Conservation (phyloP, 1,140 invertebrate species). For the Gonioctena quinquepunctata region DNA sequence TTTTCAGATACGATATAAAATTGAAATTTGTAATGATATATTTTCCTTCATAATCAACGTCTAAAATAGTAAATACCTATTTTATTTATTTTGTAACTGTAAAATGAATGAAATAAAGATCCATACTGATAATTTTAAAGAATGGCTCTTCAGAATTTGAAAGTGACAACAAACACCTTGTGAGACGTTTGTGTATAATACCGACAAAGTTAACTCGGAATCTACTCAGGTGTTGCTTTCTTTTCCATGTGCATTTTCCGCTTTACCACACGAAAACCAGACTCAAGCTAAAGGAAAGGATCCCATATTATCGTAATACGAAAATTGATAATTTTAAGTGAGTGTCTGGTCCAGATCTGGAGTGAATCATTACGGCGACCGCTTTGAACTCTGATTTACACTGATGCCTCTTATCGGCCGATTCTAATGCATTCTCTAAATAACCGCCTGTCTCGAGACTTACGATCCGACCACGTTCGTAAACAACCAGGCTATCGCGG, state of each 20-base stretch:
- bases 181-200: too few species aligned
- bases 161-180: too few species aligned
- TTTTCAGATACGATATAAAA: too few species aligned
- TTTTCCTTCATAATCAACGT: too few species aligned
- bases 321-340: slow-evolving; percentile 14
- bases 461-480: background rate
- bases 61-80: too few species aligned
- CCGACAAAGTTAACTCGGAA: background rate
- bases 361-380: slow-evolving; percentile 17
- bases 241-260: too few species aligned
- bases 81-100: too few species aligned
- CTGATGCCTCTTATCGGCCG: slow-evolving; percentile 36
- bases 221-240: background rate
- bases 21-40: too few species aligned
- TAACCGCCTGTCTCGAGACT: slow-evolving; percentile 23
- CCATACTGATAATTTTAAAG: too few species aligned
- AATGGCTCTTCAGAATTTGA: too few species aligned
- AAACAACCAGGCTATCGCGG: background rate
- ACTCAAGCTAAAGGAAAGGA: background rate
- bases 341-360: slow-evolving; percentile 21
- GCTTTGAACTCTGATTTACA: slow-evolving; percentile 39
- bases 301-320: background rate
- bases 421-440: slow-evolving; percentile 39
- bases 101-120: too few species aligned
- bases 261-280: background rate